Evolutionary conservation across 2,888 invertebrate species (phyloP).

Genomic region (Tetheella fluctuosa): DNA sequence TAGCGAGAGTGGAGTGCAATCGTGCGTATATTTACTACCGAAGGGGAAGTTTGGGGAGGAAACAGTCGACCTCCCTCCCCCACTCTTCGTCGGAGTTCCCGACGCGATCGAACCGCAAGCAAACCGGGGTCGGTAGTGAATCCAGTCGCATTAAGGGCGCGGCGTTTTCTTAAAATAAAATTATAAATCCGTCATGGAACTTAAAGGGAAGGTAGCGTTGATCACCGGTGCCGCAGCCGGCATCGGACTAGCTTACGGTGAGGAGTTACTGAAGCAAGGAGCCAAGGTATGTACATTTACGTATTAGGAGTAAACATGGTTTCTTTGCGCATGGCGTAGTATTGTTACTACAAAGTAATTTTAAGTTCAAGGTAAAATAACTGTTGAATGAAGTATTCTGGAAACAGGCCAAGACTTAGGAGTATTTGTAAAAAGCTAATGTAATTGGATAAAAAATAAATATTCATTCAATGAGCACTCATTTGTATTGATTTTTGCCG

Average conservation of each 20-base stretch:
- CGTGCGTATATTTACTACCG: slow-evolving; percentile 77
- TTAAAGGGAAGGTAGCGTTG: slow-evolving; percentile 89
- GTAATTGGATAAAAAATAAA: not conserved
- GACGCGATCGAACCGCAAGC: slow-evolving; percentile 72
- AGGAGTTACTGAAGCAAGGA: slow-evolving; percentile 88
- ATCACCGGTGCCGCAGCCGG: slow-evolving; percentile 90
- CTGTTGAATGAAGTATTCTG: slow-evolving; percentile 57
- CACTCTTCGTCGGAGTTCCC: slow-evolving; percentile 39
- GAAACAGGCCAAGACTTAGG: slow-evolving; percentile 42
- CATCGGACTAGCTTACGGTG: slow-evolving; percentile 88
- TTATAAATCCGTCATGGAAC: slow-evolving; percentile 82
- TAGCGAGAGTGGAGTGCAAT: slow-evolving; percentile 68
- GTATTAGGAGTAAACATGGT: slow-evolving; percentile 21
- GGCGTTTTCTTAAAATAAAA: slow-evolving; percentile 46
- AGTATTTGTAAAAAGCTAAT: not conserved
- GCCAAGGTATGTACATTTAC: slow-evolving; percentile 84
- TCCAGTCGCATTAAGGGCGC: slow-evolving; percentile 62
- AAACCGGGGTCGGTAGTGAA: slow-evolving; percentile 55
- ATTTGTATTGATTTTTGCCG: slow-evolving; percentile 67
- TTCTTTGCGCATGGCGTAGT: slow-evolving; percentile 36
- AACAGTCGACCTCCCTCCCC: slow-evolving; percentile 50
- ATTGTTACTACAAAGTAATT: slow-evolving; percentile 38
- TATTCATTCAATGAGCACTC: slow-evolving; percentile 30
- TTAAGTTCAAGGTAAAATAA: slow-evolving; percentile 68
- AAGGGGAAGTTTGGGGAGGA: slow-evolving; percentile 62